Conservation (phyloP, 2,113 vertebrate species). For the Barnardius zonarius region DNA sequence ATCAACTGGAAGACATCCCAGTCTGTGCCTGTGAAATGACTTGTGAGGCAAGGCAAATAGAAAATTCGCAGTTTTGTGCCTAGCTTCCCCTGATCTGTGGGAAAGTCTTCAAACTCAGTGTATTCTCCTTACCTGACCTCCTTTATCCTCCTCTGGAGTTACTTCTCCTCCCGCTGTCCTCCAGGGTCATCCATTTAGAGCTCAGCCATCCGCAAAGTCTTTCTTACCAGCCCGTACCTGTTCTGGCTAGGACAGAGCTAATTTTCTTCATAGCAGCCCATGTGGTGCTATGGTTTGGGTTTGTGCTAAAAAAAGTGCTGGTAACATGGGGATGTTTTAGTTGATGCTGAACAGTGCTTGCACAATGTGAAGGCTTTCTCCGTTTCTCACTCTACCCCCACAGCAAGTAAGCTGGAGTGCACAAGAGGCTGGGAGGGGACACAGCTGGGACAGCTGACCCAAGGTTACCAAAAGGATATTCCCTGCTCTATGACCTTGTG, state of each 20-base stretch:
- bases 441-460: neutral
- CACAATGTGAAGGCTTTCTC: neutral
- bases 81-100: neutral
- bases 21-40: neutral
- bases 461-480: neutral
- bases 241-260: neutral
- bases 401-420: neutral
- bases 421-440: neutral
- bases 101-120: neutral
- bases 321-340: neutral
- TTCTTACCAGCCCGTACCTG: neutral
- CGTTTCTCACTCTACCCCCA: neutral
- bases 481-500: neutral
- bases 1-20: neutral
- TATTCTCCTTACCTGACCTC: neutral
- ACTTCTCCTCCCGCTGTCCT: neutral
- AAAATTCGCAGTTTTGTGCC: neutral
- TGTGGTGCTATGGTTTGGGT: neutral
- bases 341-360: neutral
- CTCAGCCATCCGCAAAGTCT: neutral
- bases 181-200: neutral
- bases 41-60: neutral
- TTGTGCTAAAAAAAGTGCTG: neutral
- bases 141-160: neutral
- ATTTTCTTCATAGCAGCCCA: neutral